A percentile compares a stretch with the other conserved stretches of the same genome.
Evolutionary conservation across 2,888 invertebrate genomes (phyloP).

Genomic region (Parnassius apollo): DNA sequence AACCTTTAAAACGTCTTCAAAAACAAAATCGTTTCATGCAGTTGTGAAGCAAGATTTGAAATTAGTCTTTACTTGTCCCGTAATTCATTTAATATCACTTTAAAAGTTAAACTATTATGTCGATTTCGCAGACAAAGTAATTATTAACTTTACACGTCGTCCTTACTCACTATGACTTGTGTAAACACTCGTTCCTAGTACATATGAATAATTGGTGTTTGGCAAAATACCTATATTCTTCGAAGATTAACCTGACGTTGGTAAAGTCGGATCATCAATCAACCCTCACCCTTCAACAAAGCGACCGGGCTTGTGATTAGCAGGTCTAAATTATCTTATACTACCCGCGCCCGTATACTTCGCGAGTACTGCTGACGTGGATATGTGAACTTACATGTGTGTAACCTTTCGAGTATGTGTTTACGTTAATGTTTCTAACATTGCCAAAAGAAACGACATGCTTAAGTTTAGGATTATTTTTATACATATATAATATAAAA

Average conservation of each 20-base stretch:
- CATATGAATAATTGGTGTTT: conserved; percentile 5
- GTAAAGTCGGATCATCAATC: conserved; percentile 64
- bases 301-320: conserved; percentile 64
- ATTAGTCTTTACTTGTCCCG: too few species aligned
- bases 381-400: not conserved
- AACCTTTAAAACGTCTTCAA: too few species aligned
- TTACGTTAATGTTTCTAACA: not conserved
- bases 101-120: too few species aligned
- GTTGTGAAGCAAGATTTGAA: too few species aligned
- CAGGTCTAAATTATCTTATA: conserved; percentile 61
- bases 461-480: too few species aligned
- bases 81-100: too few species aligned
- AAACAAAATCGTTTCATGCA: too few species aligned
- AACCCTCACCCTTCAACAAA: conserved; percentile 58
- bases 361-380: conserved; percentile 9
- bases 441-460: not conserved
- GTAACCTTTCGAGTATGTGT: not conserved
- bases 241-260: conserved; percentile 52
- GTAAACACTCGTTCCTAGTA: too few species aligned
- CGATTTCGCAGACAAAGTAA: too few species aligned
- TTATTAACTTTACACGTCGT: too few species aligned
- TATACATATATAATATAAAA: too few species aligned
- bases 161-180: too few species aligned
- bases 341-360: conserved; percentile 28
- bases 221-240: conserved; percentile 27